Evolutionary conservation across 2,113 vertebrate genomes (phyloP).

Genomic region (Dasyprocta punctata): DNA sequence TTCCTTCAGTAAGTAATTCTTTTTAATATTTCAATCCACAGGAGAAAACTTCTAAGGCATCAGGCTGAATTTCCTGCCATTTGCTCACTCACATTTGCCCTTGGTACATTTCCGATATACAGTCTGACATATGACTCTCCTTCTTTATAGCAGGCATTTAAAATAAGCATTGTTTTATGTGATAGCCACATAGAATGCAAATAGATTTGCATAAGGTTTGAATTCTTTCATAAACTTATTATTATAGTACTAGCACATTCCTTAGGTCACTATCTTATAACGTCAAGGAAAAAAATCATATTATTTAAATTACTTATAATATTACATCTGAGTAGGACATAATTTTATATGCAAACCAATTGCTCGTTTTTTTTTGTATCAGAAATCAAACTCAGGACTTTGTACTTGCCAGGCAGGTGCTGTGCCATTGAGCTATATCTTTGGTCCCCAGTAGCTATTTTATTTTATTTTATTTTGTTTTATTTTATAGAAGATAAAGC

Average conservation of each 20-base stretch:
- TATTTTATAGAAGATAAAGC: too few relatives aligned
- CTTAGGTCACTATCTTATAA: not conserved
- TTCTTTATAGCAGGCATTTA: constrained; percentile 52
- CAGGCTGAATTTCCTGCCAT: not conserved
- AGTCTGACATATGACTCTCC: constrained; percentile 30
- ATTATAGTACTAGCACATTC: not conserved
- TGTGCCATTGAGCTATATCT: too few relatives aligned
- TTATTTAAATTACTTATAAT: constrained; percentile 38
- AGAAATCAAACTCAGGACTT: too few relatives aligned
- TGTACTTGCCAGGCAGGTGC: too few relatives aligned
- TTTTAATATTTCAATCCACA: constrained; percentile 12
- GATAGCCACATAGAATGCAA: not conserved
- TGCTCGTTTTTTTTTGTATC: not conserved
- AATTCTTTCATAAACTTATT: constrained; percentile 43
- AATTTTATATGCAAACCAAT: constrained; percentile 5
- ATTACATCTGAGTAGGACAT: constrained; percentile 56
- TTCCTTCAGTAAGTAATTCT: constrained; percentile 35
- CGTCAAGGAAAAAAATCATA: not conserved
- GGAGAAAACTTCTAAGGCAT: not conserved
- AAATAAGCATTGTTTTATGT: constrained; percentile 41
- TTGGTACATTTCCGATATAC: constrained; percentile 4
- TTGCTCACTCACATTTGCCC: not conserved
- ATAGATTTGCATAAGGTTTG: not conserved
- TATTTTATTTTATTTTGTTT: too few relatives aligned
- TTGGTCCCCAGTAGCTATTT: not conserved